These are phyloP conservation scores for Melanchra persicariae DNA, from an alignment of 2,888 invertebrate genomes.

Conservation along the genomic window DNA sequence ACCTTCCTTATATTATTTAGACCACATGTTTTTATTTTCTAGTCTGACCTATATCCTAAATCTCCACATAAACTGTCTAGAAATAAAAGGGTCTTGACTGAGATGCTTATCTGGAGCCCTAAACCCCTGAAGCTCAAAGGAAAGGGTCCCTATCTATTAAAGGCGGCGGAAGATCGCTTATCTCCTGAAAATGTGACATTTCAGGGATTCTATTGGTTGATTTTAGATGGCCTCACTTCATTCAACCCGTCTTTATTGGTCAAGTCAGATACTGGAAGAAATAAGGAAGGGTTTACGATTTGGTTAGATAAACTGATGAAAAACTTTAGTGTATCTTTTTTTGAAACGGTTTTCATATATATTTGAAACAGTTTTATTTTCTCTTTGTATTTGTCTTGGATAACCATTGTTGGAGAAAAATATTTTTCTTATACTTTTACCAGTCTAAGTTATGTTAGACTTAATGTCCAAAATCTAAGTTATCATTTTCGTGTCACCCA, in stretches of 20 bases:
- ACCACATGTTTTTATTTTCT: constrained; percentile 1
- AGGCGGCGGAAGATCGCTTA: constrained; percentile 44
- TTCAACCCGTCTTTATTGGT: constrained; percentile 48
- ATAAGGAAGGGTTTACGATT: constrained; percentile 41
- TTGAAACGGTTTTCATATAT: not conserved
- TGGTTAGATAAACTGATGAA: constrained; percentile 8
- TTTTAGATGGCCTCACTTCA: constrained; percentile 43
- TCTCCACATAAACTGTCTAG: constrained; percentile 24
- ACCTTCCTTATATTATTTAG: not conserved
- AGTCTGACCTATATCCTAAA: constrained; percentile 8
- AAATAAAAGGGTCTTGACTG: constrained; percentile 37
- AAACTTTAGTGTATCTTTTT: constrained; percentile 1
- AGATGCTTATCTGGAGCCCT: constrained; percentile 39
- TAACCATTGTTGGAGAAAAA: not conserved
- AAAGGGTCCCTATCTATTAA: constrained; percentile 49
- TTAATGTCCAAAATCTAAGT: too few species aligned
- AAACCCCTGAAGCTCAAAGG: constrained; percentile 35
- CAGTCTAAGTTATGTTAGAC: not conserved
- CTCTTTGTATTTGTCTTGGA: not conserved
- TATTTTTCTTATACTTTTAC: not conserved
- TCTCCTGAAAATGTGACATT: constrained; percentile 50
- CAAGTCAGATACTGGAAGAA: constrained; percentile 6
- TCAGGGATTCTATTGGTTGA: constrained; percentile 36
- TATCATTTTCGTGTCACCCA: too few species aligned
- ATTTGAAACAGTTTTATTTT: not conserved